Evolutionary conservation across 2,113 vertebrate species (phyloP), one percentile per base, ranked within the genome.

Genomic region (Microcebus lehilahytsara): DNA sequence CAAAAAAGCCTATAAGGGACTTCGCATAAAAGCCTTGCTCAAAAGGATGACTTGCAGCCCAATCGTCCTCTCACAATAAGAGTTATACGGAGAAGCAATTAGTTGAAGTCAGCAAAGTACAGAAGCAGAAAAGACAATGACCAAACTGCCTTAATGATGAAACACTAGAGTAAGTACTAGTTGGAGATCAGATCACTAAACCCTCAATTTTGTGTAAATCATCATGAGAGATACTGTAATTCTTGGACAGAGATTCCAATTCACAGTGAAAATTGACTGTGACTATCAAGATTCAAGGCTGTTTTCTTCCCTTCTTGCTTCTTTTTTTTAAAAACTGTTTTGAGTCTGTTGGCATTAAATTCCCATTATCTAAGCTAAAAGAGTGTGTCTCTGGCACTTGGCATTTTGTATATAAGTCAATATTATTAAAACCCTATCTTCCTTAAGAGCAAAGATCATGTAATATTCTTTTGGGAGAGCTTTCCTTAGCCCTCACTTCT

Each of bases 11-110:
- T 96, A 5, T 34, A 89, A 93, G 27, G 37, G 22, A 87, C 86
- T 72, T 85, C 64, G 79, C 89, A 89, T 84, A 90, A 95, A 40
- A 91, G 40, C 12, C 67, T 94, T 93, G 20, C 78, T 91, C 89
- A 75, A 64, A 96, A 96, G 93, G 86, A 32, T 93, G 96, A 92
- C 93, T 69, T 93, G 79, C 83, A 95, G 69, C 72, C 72, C 91
- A 83, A 75, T 87, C 78, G 53, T 56, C 53, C 79, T 89, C 58
- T 95, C 79, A 95, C 51, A 96, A 77, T 77, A 49, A 75, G 60
- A 93, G 27, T 86, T 95, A 92, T 13, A 46, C 8, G 78, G 58
- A 93, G 27, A 97, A 93, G 69, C 74, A 89, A 93, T 96, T 95
- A 97, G 89, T 89, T 84, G 53, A 67, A 95, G 67, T 91, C 67